Base-by-base conservation (phyloP, 1,140 invertebrate species). In the Drosophila lini region DNA sequence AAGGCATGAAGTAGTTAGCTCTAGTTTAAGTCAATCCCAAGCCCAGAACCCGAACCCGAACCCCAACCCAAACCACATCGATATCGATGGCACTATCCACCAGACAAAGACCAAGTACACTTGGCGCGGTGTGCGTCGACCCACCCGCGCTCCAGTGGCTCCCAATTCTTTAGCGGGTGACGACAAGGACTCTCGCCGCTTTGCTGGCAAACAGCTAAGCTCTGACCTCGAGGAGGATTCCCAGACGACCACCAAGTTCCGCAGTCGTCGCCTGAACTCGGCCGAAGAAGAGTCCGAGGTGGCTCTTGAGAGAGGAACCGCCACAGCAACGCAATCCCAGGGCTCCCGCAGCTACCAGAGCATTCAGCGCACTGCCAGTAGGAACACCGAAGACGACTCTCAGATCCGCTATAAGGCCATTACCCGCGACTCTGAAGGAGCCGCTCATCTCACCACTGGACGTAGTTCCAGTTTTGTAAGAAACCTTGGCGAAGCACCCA, bases 1-100 rank as follows among this genome's bases (percentile, higher is more conserved):
- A 91, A 91, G 74, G 86, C 90, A 91, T 90, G 86, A 80, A 47
- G 69, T 88, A 89, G 79, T 73, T 90, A 85, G 70, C 56, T 47
- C 53, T 91, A 91, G 38, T 73, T 81, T 91, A 91, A 91, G 78
- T 71, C 22, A 73, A 71, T 28, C 69, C 67, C 65, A 19, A 32
- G 40, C n/a, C n/a, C 22, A 8, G 45, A 47, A 48, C 67, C 63
- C 48, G 22, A 38, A 57, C 22, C 40, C 28, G 44, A 48, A 52
- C 31, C 28, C 16, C 15, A 8, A 25, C 40, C 56, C 40, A 3
- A 45, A 45, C 40, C 71, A 62, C 52, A 70, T 62, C 41, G 47
- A 67, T 50, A 40, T 31, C 50, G 50, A 64, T 50, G 56, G 65
- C 19, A 13, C 52, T 9, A 10, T 56, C 13, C 69, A 15, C 15